Evolutionary conservation across 2,888 invertebrate species (phyloP).

Genomic region (Eucera pruinosa): DNA sequence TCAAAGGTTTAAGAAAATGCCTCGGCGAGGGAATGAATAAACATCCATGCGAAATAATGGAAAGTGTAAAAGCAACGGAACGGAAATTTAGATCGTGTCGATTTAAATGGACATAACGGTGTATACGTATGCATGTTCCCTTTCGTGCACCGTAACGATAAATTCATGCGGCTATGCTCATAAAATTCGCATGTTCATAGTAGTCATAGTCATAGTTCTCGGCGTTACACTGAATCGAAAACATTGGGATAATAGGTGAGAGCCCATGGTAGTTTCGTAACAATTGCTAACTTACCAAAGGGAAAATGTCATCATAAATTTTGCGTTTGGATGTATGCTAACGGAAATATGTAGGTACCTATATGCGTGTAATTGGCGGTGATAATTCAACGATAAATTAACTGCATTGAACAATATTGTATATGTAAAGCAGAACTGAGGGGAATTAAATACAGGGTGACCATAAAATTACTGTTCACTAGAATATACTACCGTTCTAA

Average conservation of each 20-base stretch:
- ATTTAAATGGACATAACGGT: slow-evolving; percentile 4
- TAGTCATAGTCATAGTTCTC: neutral
- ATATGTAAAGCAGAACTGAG: no score
- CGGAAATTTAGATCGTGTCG: slow-evolving; percentile 22
- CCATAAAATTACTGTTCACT: no score
- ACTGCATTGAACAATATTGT: no score
- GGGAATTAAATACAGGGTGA: no score
- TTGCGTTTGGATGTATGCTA: neutral
- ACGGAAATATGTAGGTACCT: neutral
- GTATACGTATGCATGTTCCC: neutral
- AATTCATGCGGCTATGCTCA: neutral
- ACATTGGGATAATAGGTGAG: neutral
- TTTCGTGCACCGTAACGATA: neutral
- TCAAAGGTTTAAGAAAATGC: slow-evolving; percentile 38
- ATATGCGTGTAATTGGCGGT: neutral
- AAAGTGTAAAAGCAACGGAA: slow-evolving; percentile 16
- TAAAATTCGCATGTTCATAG: neutral
- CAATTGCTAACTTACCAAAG: neutral
- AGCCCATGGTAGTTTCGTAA: neutral
- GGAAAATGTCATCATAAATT: neutral
- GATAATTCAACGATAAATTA: neutral
- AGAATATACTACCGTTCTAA: no score
- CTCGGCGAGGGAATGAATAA: slow-evolving; percentile 24
- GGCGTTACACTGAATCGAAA: neutral
- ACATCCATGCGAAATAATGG: slow-evolving; percentile 5